Percentiles rank a stretch among this genome's conserved stretches.
phyloP scores from a whole-genome alignment of 2,888 invertebrate genomes.

The Furcula furcula region DNA sequence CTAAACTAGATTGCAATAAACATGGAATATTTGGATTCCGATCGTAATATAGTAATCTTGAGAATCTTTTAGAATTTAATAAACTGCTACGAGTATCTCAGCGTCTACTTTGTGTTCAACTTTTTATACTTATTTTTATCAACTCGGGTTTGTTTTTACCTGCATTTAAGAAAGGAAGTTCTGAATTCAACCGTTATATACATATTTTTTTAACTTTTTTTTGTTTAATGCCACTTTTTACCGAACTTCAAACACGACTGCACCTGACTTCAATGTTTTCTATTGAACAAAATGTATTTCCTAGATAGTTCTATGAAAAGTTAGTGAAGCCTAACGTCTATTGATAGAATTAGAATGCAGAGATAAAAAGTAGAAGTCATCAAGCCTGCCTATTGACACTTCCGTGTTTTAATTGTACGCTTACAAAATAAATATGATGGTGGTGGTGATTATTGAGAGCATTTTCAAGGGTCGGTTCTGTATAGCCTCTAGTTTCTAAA shows the following conservation, averaged over 20 bases:
- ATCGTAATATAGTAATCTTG: conserved; percentile 22
- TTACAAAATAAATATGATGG: no score
- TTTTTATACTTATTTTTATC: conserved; percentile 7
- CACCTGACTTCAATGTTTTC: conserved; percentile 1
- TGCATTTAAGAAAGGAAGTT: neutral
- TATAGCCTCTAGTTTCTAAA: no score
- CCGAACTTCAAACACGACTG: neutral
- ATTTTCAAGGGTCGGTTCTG: no score
- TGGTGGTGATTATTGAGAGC: no score
- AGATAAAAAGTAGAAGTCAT: neutral
- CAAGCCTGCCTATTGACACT: neutral
- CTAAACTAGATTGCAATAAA: conserved; percentile 15
- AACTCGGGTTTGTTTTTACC: neutral
- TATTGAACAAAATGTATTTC: conserved; percentile 1
- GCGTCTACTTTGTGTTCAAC: conserved; percentile 8
- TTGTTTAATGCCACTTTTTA: conserved; percentile 1
- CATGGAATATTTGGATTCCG: conserved; percentile 13
- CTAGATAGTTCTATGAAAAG: conserved; percentile 3
- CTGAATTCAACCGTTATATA: neutral
- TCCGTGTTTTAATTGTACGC: neutral
- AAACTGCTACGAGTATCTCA: conserved; percentile 12
- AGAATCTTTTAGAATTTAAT: conserved; percentile 20
- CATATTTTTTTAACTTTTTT: neutral
- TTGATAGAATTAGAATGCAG: neutral
- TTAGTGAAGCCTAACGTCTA: conserved; percentile 1